These are phyloP conservation scores for Synanthedon tipuliformis DNA, from an alignment of 2,888 invertebrate genomes.

Conservation along the genomic window DNA sequence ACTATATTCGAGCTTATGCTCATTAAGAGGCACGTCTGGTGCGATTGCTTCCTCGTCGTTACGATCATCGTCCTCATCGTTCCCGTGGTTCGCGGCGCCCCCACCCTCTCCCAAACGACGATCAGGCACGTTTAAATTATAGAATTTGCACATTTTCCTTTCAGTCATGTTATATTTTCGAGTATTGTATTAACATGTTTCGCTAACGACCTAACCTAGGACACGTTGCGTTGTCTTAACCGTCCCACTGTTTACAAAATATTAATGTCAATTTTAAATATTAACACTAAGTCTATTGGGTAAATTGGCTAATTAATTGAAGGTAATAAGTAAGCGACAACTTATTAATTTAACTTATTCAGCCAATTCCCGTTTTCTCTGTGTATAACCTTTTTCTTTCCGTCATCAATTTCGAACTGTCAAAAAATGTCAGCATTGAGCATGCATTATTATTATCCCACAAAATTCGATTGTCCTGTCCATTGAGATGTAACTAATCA, in stretches of 20 bases:
- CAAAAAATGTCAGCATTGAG: constrained; percentile 55
- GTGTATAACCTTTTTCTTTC: constrained; percentile 68
- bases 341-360: constrained; percentile 16
- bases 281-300: neutral
- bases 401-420: constrained; percentile 68
- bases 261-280: neutral
- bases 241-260: constrained; percentile 35
- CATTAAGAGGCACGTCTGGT: constrained; percentile 78
- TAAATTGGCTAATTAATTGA: neutral
- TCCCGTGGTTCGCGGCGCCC: constrained; percentile 39
- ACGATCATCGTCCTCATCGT: constrained; percentile 48
- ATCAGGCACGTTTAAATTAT: constrained; percentile 68
- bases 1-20: constrained; percentile 92
- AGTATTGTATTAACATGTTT: constrained; percentile 61
- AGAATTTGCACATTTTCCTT: constrained; percentile 69
- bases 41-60: constrained; percentile 41
- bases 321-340: neutral
- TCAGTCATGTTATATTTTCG: constrained; percentile 64
- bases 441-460: constrained; percentile 21
- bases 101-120: constrained; percentile 53
- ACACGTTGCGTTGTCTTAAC: constrained; percentile 55
- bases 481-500: too few species aligned
- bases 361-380: constrained; percentile 50
- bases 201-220: constrained; percentile 67
- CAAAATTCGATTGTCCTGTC: too few species aligned